phyloP scores from a whole-genome alignment of 2,888 invertebrate genomes.

The Beris chalybata region DNA sequence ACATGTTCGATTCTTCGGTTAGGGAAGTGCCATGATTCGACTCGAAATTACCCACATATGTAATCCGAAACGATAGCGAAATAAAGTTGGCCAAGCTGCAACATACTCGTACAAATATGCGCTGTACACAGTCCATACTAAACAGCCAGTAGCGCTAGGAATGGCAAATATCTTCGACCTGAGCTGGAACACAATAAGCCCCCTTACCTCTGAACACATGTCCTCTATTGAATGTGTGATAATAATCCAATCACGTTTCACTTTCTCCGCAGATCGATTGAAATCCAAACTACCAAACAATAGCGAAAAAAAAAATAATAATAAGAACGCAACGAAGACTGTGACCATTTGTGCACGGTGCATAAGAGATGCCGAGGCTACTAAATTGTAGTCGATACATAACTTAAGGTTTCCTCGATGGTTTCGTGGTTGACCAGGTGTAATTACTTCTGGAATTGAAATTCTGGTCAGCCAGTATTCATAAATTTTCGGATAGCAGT shows the following conservation, averaged over 20 bases:
- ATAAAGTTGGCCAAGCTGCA: constrained; percentile 20
- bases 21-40: constrained; percentile 18
- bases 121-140: constrained; percentile 11
- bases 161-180: no score
- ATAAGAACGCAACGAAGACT: no score
- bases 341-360: no score
- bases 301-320: no score
- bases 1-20: constrained; percentile 21
- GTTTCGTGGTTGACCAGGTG: no score
- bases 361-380: no score
- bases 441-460: no score
- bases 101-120: neutral
- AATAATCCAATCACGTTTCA: constrained; percentile 39
- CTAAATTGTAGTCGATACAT: no score
- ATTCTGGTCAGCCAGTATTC: no score
- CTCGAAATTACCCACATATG: constrained; percentile 17
- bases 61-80: constrained; percentile 17
- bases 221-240: constrained; percentile 27
- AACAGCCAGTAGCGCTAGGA: neutral
- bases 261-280: constrained; percentile 33
- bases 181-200: no score
- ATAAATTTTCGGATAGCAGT: no score
- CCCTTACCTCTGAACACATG: neutral
- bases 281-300: neutral
- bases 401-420: no score